These are phyloP conservation scores for Hyppa rectilinea DNA, from an alignment of 2,888 invertebrate genomes.

Conservation along the genomic window DNA sequence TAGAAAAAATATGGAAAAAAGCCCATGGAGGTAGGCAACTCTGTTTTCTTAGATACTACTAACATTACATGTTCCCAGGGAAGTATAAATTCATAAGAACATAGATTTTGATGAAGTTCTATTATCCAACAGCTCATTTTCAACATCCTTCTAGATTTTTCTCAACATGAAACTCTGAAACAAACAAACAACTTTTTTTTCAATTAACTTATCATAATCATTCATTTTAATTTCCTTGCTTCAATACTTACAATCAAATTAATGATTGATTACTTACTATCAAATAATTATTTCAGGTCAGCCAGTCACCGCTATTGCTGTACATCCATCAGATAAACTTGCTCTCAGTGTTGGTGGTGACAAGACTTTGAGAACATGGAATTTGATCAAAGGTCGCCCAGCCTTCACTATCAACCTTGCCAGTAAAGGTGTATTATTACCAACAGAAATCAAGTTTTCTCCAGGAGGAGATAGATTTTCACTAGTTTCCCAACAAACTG, in stretches of 20 bases:
- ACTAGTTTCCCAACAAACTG: constrained; percentile 92
- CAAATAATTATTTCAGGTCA: constrained; percentile 82
- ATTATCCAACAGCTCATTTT: no score
- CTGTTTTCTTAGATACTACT: constrained; percentile 1
- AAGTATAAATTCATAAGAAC: no score
- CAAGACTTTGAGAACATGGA: constrained; percentile 97
- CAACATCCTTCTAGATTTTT: no score
- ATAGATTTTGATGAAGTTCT: no score
- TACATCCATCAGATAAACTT: constrained; percentile 97
- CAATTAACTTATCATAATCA: not conserved
- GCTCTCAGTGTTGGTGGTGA: constrained; percentile 97
- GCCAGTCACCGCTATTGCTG: constrained; percentile 93
- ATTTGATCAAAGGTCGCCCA: constrained; percentile 96
- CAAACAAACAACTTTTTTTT: no score
- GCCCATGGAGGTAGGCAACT: constrained; percentile 93
- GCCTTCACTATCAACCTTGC: constrained; percentile 97
- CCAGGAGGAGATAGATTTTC: constrained; percentile 94
- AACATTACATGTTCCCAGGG: no score
- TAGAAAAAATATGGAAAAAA: constrained; percentile 95
- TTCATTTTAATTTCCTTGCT: not conserved
- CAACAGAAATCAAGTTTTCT: constrained; percentile 93
- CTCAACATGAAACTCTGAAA: no score
- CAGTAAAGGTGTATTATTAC: constrained; percentile 90
- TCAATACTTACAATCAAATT: not conserved
- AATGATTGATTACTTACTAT: not conserved